Percentiles rank a stretch among this genome's conserved stretches.
Evolutionary conservation across 2,888 invertebrate species (phyloP).

Genomic region (Eueremaeus valkanovi): DNA sequence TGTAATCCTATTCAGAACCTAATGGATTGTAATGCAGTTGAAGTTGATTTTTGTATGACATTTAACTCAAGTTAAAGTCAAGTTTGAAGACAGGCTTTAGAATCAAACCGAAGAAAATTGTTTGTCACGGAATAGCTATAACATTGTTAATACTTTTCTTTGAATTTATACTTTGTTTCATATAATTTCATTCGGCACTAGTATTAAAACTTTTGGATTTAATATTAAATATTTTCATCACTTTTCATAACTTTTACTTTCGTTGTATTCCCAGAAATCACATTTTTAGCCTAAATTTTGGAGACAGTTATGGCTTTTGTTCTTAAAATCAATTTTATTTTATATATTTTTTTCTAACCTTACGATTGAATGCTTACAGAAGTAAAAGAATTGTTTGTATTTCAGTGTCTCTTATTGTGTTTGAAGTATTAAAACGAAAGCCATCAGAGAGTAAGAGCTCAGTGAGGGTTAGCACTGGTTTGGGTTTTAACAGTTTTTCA

Average conservation of each 20-base stretch:
- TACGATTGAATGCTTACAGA: not conserved
- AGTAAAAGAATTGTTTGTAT: not conserved
- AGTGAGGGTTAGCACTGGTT: not conserved
- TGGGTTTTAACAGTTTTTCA: not conserved
- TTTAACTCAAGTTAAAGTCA: not conserved
- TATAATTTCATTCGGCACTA: no score
- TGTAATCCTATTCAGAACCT: not conserved
- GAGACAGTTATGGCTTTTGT: not conserved
- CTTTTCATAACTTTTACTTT: no score
- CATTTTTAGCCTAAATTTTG: no score
- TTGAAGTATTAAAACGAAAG: not conserved
- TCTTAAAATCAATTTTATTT: not conserved
- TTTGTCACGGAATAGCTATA: no score
- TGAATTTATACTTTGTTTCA: no score
- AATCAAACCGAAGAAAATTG: not conserved
- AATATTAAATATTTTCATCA: no score
- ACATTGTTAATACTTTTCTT: no score
- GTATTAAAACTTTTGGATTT: no score
- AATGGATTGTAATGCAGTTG: not conserved
- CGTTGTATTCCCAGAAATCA: not conserved
- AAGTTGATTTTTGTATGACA: not conserved
- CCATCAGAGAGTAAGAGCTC: not conserved
- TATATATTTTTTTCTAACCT: not conserved
- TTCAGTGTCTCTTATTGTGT: not conserved
- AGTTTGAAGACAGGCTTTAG: not conserved